Conservation (phyloP, 2,888 invertebrate species). For the Iphiclides podalirius region DNA sequence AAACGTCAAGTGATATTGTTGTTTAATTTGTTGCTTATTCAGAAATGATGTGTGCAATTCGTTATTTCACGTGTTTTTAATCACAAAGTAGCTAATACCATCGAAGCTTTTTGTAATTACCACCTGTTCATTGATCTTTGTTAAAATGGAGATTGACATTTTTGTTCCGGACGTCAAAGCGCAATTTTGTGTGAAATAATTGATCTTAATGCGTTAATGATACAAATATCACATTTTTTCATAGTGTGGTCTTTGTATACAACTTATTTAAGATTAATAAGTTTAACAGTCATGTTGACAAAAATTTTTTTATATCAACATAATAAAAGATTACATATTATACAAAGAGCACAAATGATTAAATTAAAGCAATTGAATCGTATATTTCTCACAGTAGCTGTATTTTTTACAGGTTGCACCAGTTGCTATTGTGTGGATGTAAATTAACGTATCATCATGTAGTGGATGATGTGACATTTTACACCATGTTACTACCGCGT, state of each 20-base stretch:
- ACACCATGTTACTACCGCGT: slow-evolving; percentile 73
- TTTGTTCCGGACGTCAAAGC: slow-evolving; percentile 48
- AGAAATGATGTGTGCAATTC: slow-evolving; percentile 31
- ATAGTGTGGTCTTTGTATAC: too few relatives aligned
- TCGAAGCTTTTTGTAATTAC: not conserved
- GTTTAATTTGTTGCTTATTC: slow-evolving; percentile 42
- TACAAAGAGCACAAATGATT: too few relatives aligned
- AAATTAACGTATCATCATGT: slow-evolving; percentile 69
- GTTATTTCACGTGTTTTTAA: slow-evolving; percentile 26
- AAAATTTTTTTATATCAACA: too few relatives aligned
- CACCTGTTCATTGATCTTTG: slow-evolving; percentile 15
- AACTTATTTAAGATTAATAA: too few relatives aligned
- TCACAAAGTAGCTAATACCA: slow-evolving; percentile 31
- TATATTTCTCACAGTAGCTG: not conserved
- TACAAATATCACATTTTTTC: too few relatives aligned
- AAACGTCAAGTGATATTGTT: slow-evolving; percentile 72
- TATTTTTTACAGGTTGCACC: slow-evolving; percentile 54
- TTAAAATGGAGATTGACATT: slow-evolving; percentile 37
- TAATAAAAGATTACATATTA: too few relatives aligned
- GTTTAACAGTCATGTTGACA: too few relatives aligned
- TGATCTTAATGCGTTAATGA: slow-evolving; percentile 11
- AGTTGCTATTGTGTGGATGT: slow-evolving; percentile 38
- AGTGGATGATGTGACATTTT: slow-evolving; percentile 72
- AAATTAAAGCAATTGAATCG: not conserved
- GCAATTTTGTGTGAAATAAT: slow-evolving; percentile 36